Evolutionary conservation across 2,113 vertebrate species (phyloP), one percentile per base, ranked within the genome.

Genomic region (Cololabis saira): DNA sequence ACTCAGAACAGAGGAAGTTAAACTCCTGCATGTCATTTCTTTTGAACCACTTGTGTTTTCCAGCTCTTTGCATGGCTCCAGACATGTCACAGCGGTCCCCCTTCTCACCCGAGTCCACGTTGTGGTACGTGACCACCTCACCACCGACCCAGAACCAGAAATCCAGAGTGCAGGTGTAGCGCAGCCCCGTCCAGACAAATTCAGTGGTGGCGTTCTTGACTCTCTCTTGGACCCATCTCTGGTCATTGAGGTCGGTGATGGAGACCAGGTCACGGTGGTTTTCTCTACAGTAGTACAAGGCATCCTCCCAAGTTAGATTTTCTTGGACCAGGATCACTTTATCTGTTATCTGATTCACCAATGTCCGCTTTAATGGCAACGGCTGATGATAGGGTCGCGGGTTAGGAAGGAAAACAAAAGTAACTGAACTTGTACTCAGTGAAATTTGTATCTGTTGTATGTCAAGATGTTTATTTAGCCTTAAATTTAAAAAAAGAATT

Each of bases 61-160:
- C 43, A 15, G 1, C 22, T n/a, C 0, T 49, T 0, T 24, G 4
- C 75, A 85, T 67, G 65, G 81, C 76, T 37, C 13, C 74, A 18
- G 15, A 19, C 2, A 16, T 5, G 49, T 61, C 2, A 50, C 67
- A 81, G 0, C 2, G 1, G 0, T 43, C 54, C 0, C 0, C 3
- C 16, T 0, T 0, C 16, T 0, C 0, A 8, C 3, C n/a, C 10
- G 16, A 4, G 33, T 3, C 1, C 74, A 76, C 87, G 2, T 81
- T 73, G 0, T 19, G 0, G 30, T 61, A 70, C 30, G 0, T 3
- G 50, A 72, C 44, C 0, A 0, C 0, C 13, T 54, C 4, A 1
- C 74, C 59, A 19, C 0, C 78, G 62, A 83, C 61, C 82, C 78
- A 84, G 62, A 76, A 59, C 74, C 87, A 85, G 0, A 76, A 14